Conservation (phyloP, 1,140 invertebrate species). For the Matsumurasca onukii region DNA sequence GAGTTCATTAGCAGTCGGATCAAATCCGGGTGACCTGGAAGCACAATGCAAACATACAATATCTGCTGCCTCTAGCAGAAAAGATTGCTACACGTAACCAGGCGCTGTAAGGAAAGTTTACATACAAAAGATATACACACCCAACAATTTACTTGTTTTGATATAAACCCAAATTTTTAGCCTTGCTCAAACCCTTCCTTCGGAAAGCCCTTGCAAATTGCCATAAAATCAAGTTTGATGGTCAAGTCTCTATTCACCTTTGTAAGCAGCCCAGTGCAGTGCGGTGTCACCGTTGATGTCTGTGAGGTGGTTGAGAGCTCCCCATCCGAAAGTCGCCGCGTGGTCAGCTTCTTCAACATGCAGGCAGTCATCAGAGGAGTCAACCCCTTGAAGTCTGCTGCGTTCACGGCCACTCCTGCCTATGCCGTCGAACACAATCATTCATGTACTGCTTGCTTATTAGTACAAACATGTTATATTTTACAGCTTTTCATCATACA, state of each 20-base stretch:
- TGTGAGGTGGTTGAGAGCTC: slow-evolving; percentile 76
- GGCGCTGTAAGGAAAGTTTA: no score
- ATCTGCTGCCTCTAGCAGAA: no score
- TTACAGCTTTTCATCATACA: neutral
- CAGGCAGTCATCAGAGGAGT: slow-evolving; percentile 90
- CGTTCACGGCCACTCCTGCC: slow-evolving; percentile 84
- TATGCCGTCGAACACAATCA: slow-evolving; percentile 42
- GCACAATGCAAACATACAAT: no score
- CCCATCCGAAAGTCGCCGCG: slow-evolving; percentile 87
- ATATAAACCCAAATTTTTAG: no score
- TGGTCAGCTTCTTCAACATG: slow-evolving; percentile 89
- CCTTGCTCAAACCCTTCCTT: no score
- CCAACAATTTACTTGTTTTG: no score
- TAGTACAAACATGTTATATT: neutral
- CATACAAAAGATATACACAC: no score
- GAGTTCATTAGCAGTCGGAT: slow-evolving; percentile 89
- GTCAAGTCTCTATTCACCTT: no score
- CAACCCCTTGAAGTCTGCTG: slow-evolving; percentile 86
- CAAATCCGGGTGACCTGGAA: slow-evolving; percentile 73
- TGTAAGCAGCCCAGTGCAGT: slow-evolving; percentile 91
- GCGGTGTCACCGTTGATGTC: slow-evolving; percentile 93
- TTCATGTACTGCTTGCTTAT: neutral
- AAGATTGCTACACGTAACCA: no score
- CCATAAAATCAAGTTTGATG: no score
- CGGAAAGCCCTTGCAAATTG: no score